A percentile compares a stretch with the other conserved stretches of the same genome.
These are phyloP conservation scores for Labroides dimidiatus DNA, from an alignment of 2,797 vertebrate genomes.

Conservation along the genomic window DNA sequence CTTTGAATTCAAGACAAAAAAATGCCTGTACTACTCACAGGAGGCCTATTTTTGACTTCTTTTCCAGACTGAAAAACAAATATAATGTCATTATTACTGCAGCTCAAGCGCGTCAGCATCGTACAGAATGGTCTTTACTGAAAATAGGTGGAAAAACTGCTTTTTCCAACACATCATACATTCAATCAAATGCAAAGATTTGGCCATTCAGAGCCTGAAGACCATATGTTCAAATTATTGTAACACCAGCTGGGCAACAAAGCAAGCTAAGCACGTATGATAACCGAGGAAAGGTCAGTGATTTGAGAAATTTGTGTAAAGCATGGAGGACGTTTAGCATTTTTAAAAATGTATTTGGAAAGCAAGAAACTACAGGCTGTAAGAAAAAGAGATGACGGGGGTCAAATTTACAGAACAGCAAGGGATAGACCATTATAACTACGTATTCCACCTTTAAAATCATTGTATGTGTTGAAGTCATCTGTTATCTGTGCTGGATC, in stretches of 20 bases:
- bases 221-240: neutral
- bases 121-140: neutral
- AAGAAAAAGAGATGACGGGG: too few relatives aligned
- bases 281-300: neutral
- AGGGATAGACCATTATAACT: too few relatives aligned
- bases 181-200: neutral
- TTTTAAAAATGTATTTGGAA: too few relatives aligned
- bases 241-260: neutral
- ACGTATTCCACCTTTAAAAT: too few relatives aligned
- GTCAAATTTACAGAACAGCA: too few relatives aligned
- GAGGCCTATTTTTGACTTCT: neutral
- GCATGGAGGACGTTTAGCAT: too few relatives aligned
- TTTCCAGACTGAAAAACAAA: neutral
- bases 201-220: neutral
- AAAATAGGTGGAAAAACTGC: neutral
- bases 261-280: neutral
- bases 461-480: too few relatives aligned
- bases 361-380: too few relatives aligned
- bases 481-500: too few relatives aligned
- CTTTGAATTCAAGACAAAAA: constrained; percentile 1
- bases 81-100: neutral
- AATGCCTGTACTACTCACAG: neutral
- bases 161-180: neutral
- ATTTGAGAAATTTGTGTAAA: neutral
- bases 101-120: neutral